Base-by-base conservation (phyloP, 2,113 vertebrate species). In the Oplegnathus fasciatus region DNA sequence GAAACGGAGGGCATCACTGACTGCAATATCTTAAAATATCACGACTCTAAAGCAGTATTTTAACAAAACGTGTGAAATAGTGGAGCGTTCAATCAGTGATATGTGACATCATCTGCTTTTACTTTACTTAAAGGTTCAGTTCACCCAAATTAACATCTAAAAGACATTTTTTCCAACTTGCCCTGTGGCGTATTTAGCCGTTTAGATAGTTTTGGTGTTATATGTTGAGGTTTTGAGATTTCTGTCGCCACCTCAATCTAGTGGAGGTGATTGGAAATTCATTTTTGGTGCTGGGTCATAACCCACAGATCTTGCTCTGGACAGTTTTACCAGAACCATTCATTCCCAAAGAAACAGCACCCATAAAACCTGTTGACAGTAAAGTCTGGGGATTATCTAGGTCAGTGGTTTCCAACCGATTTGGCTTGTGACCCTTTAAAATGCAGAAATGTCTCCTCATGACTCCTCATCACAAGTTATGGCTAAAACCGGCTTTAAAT, bases 211-310 rank as follows among this genome's bases (percentile, higher is more conserved):
- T 62, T 46, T 24, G 6, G 10, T 17, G 44, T 68, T 18, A 58
- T 5, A 69, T 22, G 32, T 26, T 37, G 30, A 70, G 68, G 46
- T 80, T 80, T 61, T 20, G 9, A 69, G 22, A 78, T 57, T 58
- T 44, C 44, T 40, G 7, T 62, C 11, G 1, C 6, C 57, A 46
- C 13, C 6, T 46, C 14, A 22, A 22, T 2, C 14, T 5, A 30
- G 13, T 14, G 8, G 20, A 44, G 15, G 22, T 64, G 57, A 57
- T 20, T 42, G 40, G 40, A 28, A 44, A 67, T 26, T 44, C 3
- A 28, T 20, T 30, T 61, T 34, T 50, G 48, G 17, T 50, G 5
- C 17, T 46, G 14, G 15, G 44, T 17, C 26, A 68, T 20, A 10
- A 68, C 26, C 42, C 66, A 30, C 22, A 65, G 22, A 42, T 15